A percentile compares a stretch with the other conserved stretches of the same genome.
Conservation (phyloP, 2,113 vertebrate genomes). For the Helogale parvula region DNA sequence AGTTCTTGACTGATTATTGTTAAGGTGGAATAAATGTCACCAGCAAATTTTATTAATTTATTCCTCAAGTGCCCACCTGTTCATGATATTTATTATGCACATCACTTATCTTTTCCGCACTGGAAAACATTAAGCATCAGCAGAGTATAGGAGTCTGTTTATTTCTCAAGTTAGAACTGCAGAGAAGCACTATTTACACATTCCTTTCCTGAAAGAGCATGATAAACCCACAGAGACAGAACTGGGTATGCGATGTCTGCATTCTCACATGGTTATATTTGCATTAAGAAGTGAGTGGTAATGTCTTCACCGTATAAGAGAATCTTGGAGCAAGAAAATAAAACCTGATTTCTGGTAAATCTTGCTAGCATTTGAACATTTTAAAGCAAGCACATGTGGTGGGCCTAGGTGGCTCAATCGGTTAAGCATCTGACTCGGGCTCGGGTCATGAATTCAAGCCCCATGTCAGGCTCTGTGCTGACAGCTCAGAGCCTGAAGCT, state of each 20-base stretch:
- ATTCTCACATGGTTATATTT: background rate
- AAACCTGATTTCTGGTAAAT: background rate
- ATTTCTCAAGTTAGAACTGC: conserved; percentile 10
- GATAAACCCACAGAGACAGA: background rate
- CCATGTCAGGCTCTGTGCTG: no score
- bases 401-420: no score
- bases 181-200: conserved; percentile 37
- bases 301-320: background rate
- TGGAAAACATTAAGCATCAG: background rate
- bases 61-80: background rate
- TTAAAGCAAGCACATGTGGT: background rate
- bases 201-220: background rate
- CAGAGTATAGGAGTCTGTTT: background rate
- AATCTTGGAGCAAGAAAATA: background rate
- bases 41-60: conserved; percentile 7
- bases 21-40: background rate
- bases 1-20: background rate
- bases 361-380: background rate
- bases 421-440: no score
- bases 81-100: background rate
- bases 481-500: no score
- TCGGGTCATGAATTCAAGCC: no score
- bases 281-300: background rate
- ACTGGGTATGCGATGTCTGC: background rate
- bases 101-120: background rate